Base-by-base conservation (phyloP, 1,140 invertebrate species). In the Anastrepha obliqua region DNA sequence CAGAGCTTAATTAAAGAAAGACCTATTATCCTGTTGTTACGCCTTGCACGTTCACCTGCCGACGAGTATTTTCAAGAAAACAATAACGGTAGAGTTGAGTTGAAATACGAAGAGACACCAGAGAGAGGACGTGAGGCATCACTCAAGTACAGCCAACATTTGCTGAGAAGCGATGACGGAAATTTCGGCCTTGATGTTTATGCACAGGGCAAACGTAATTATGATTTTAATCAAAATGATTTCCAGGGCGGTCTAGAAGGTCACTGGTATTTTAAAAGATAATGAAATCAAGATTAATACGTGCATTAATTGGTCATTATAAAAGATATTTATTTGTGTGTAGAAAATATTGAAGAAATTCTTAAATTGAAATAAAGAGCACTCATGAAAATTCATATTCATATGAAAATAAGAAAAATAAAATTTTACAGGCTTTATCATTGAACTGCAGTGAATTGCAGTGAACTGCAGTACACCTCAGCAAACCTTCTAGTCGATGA, bases 71-170 rank as follows among this genome's bases (percentile, higher is more conserved):
- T 4, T 44, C 70, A 42, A 74, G 42, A 51, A 74, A 74, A 74
- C 11, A n/a, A 51, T 15, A 44, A n/a, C 6, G 44, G 44, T 11
- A 17, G 15, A 3, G 15, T 74, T 8, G 70, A 47, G 29, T 2
- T 74, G 15, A 74, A 74, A 17, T 74, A 47, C 17, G 70, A 17
- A 74, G 6, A 74, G 4, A 62, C 60, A 2, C 42, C 70, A 2
- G 70, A 67, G 9, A 15, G 3, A 39, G 88, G 88, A 78, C 88
- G 59, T 55, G 59, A 87, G 17, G 88, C 85, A 2, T 51, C 20
- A 15, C n/a, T 88, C 2, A 13, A 86, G 6, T 88, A 87, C 3
- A 88, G 81, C 39, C 88, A 86, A 3, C 86, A 87, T 67, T n/a
- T 87, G 0, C 62, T 51, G 17, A 87, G 5, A 20, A 88, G 81